Percentiles rank a stretch among this genome's conserved stretches.
phyloP scores from a whole-genome alignment of 2,888 invertebrate species.

The Lottia gigantea region DNA sequence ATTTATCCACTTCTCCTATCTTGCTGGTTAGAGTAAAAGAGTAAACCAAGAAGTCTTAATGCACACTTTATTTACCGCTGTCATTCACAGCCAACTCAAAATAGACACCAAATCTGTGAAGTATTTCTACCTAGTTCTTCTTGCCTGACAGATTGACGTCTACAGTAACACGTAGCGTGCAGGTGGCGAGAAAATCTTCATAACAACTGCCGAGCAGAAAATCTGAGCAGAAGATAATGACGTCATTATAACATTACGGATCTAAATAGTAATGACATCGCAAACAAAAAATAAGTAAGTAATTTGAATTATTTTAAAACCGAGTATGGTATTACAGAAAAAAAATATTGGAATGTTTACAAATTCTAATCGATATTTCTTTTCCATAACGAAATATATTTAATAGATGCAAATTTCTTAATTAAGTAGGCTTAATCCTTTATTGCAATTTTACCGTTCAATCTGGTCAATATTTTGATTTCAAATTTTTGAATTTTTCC shows the following conservation, averaged over 20 bases:
- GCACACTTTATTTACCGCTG: slow-evolving; percentile 19
- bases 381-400: no score
- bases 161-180: slow-evolving; percentile 19
- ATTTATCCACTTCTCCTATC: neutral
- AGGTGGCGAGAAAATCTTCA: slow-evolving; percentile 14
- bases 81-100: slow-evolving; percentile 15
- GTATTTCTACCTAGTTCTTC: slow-evolving; percentile 19
- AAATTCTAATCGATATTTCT: no score
- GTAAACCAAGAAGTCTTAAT: slow-evolving; percentile 12
- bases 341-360: no score
- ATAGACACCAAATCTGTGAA: slow-evolving; percentile 22
- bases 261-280: no score
- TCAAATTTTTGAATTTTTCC: no score
- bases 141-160: slow-evolving; percentile 17
- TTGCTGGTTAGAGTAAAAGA: neutral
- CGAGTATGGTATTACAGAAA: no score
- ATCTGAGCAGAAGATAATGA: neutral
- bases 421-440: no score
- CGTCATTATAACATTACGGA: neutral
- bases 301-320: no score
- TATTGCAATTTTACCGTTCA: no score
- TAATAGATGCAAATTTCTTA: no score
- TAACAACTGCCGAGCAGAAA: neutral
- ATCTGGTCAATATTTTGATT: no score
- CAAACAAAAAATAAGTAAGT: no score